Conservation (phyloP, 2,797 vertebrate genomes). For the Varecia variegata region DNA sequence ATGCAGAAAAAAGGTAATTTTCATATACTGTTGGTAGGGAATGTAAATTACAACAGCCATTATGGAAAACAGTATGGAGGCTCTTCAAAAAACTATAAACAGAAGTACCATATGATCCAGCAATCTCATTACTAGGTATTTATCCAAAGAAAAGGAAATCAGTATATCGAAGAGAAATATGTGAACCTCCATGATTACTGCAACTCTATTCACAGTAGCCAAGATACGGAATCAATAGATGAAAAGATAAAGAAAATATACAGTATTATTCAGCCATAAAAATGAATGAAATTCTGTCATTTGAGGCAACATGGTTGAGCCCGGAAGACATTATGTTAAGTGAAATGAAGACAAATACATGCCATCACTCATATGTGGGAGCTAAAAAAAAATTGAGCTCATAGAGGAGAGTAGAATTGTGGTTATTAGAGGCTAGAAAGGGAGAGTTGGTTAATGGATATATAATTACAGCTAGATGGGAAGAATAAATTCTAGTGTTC, state of each 20-base stretch:
- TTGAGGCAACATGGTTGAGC: background rate
- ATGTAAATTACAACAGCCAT: background rate
- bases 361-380: background rate
- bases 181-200: background rate
- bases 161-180: background rate
- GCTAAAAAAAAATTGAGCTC: background rate
- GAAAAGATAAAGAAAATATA: background rate
- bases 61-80: background rate
- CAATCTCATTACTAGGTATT: background rate
- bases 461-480: background rate
- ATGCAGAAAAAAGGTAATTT: background rate
- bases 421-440: background rate
- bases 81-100: background rate
- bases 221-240: background rate
- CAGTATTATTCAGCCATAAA: background rate
- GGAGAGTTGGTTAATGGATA: background rate
- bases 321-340: background rate
- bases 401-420: background rate
- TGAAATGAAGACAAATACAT: background rate
- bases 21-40: background rate
- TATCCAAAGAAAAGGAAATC: background rate
- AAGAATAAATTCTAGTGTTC: background rate
- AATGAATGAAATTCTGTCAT: background rate
- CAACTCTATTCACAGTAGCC: background rate
- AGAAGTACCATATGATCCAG: background rate